Evolutionary conservation across 2,888 invertebrate species (phyloP).

Genomic region (Drosophila koepferae): DNA sequence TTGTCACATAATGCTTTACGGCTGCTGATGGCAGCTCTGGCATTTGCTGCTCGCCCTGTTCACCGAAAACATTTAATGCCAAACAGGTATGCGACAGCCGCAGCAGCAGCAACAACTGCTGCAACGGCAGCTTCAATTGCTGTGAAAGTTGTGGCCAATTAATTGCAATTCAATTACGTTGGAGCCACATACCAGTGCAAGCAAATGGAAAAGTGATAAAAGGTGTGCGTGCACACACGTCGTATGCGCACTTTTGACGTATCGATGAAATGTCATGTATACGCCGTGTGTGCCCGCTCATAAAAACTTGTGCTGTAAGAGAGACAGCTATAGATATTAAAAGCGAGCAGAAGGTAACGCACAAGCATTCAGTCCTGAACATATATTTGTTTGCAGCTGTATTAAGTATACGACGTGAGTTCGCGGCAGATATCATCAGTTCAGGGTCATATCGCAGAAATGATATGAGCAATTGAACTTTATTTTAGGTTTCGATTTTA

Average conservation of each 20-base stretch:
- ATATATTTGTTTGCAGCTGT: too few species aligned
- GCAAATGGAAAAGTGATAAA: slow-evolving; percentile 15
- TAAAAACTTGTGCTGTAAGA: not conserved
- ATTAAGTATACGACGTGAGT: not conserved
- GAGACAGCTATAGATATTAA: not conserved
- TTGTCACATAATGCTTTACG: slow-evolving; percentile 38
- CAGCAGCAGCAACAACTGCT: not conserved
- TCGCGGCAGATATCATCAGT: not conserved
- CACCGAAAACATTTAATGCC: slow-evolving; percentile 25
- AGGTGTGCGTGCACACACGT: slow-evolving; percentile 7
- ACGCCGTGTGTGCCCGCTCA: slow-evolving; percentile 20
- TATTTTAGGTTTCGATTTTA: too few species aligned
- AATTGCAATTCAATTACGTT: slow-evolving; percentile 43
- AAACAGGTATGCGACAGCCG: not conserved
- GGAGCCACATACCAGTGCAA: not conserved
- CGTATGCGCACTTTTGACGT: slow-evolving; percentile 27
- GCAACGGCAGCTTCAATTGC: slow-evolving; percentile 7
- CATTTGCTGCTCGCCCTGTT: slow-evolving; percentile 11
- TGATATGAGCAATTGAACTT: too few species aligned
- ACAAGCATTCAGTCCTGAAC: not conserved
- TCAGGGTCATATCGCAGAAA: not conserved
- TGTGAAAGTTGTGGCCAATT: slow-evolving; percentile 44
- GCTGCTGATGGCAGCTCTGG: slow-evolving; percentile 2
- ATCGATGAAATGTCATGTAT: slow-evolving; percentile 29
- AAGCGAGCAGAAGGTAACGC: not conserved